Evolutionary conservation across 1,140 invertebrate species (phyloP), one percentile per base, ranked within the genome.

Genomic region (Sitobion miscanthi): DNA sequence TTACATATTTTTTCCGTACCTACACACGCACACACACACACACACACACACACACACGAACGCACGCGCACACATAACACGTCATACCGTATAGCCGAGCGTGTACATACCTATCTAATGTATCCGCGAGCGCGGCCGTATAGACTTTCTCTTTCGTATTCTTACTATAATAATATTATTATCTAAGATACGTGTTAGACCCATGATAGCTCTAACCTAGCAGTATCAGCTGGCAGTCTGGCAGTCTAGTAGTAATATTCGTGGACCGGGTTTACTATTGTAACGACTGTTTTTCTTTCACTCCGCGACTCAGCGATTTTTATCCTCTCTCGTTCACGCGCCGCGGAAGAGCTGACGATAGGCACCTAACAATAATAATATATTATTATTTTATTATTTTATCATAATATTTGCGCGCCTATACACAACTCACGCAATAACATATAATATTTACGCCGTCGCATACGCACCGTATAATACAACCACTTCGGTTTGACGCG

Each of bases 71-170:
- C 38, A 69, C 88, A 57, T n/a, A 38, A 42, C 52, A 62, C 54
- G n/a, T 69, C 30, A 69, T 52, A 38, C 35, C n/a, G 62, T 69
- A 35, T 20, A n/a, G 0, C 25, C 25, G 21, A 54, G 57, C 1
- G 57, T 30, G 11, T 62, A 62, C 11, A 30, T 14, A n/a, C 11
- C 62, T 25, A n/a, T 69, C 9, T 62, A n/a, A 62, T 25, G 83
- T 25, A 45, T 25, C 23, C 38, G 35, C 21, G 38, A 21, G 23
- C 83, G 38, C 30, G 47, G 17, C 49, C 20, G 49, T 20, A 49
- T 11, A 89, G 11, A 89, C 89, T 90, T 90, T 90, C 89, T 42
- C 89, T 90, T 90, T 69, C 38, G 23, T 25, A 23, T 77, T n/a
- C n/a, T n/a, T n/a, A 69, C 14, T 69, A 69, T n/a, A 57, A 6